Conservation (phyloP, 2,113 vertebrate genomes). For the Catharus fuscescens region DNA sequence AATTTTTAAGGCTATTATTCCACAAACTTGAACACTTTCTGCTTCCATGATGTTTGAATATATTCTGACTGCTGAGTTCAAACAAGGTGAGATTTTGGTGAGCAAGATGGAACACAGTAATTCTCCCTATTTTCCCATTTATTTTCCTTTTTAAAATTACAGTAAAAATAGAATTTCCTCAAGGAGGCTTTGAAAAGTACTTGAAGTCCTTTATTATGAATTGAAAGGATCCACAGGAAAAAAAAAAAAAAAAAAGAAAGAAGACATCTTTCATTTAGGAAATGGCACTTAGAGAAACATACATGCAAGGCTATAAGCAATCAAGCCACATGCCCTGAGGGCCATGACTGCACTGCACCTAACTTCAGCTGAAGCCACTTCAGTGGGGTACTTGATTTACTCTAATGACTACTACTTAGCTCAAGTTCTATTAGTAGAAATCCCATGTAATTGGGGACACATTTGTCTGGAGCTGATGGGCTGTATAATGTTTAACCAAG, state of each 20-base stretch:
- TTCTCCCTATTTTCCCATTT: neutral
- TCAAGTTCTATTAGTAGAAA: neutral
- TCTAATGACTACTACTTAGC: neutral
- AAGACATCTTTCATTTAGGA: neutral
- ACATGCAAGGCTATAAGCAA: neutral
- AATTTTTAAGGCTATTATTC: conserved; percentile 16
- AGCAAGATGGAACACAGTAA: neutral
- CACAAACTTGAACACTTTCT: neutral
- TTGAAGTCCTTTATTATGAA: neutral
- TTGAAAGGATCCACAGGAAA: neutral
- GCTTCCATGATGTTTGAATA: neutral
- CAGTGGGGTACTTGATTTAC: neutral
- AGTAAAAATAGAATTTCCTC: neutral
- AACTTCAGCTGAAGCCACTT: neutral
- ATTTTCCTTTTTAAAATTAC: neutral
- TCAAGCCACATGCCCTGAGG: neutral
- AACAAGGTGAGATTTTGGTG: neutral
- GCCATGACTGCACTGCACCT: neutral
- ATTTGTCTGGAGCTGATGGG: neutral
- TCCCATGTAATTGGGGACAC: neutral
- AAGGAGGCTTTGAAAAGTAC: neutral
- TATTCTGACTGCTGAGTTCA: neutral
- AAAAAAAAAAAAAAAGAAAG: neutral
- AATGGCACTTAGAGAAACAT: neutral
- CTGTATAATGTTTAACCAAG: neutral